A percentile compares a stretch with the other conserved stretches of the same genome.
These are phyloP conservation scores for Scophthalmus maximus DNA, from an alignment of 2,113 vertebrate species.

Conservation along the genomic window DNA sequence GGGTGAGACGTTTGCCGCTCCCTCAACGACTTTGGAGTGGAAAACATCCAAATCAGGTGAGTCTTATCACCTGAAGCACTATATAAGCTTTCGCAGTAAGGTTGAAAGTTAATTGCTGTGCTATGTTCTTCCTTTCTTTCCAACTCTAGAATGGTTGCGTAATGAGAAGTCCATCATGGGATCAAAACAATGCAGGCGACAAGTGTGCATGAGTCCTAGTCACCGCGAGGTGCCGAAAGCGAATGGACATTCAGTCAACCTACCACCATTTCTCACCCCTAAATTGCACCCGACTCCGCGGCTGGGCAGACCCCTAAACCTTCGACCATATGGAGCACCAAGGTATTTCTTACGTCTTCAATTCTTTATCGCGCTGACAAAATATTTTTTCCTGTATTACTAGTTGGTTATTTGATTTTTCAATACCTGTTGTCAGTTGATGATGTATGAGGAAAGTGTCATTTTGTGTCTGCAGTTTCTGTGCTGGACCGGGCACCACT, in stretches of 20 bases:
- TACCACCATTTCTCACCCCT: conserved; percentile 45
- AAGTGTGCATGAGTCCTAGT: conserved; percentile 73
- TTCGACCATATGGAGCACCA: conserved; percentile 55
- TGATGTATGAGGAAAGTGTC: conserved; percentile 6
- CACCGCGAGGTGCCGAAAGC: conserved; percentile 79
- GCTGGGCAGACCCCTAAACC: conserved; percentile 78
- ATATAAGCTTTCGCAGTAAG: not conserved
- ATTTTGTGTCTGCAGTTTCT: conserved; percentile 42
- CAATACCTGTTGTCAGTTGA: not conserved
- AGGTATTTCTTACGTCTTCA: conserved; percentile 48
- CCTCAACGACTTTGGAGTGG: conserved; percentile 82
- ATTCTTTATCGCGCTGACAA: not conserved
- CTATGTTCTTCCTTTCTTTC: not conserved
- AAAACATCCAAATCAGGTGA: conserved; percentile 84
- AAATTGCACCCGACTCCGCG: conserved; percentile 71
- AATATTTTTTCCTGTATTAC: not conserved
- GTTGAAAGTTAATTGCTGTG: not conserved
- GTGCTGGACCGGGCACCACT: conserved; percentile 34
- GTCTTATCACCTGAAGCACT: not conserved
- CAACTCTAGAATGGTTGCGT: conserved; percentile 60
- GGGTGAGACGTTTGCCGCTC: conserved; percentile 81
- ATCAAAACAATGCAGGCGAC: conserved; percentile 80
- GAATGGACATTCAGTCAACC: conserved; percentile 79
- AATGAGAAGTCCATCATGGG: conserved; percentile 68
- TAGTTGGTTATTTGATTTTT: too few relatives aligned